Base-by-base conservation (phyloP, 1,140 invertebrate genomes). In the Tetraneura akinire region DNA sequence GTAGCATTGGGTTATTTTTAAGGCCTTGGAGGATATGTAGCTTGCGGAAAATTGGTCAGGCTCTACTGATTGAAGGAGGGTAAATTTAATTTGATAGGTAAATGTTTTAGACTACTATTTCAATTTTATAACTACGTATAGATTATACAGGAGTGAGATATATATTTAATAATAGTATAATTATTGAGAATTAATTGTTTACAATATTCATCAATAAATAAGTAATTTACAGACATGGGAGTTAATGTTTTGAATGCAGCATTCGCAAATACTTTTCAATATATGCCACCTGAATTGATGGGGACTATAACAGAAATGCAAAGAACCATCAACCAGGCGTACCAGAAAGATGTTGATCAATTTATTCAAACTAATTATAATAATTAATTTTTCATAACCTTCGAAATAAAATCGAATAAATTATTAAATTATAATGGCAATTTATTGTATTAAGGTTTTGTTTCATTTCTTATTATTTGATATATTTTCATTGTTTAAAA, bases 241-340 rank as follows among this genome's bases (percentile, higher is more conserved):
- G 53, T 78, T 47, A 57, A 45, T 26, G 74, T 78, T 62, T 14
- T 78, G 55, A 78, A 78, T 18, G 37, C 51, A n/a, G 74, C 74
- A 45, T 78, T 78, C 62, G 37, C 53, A 26, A 78, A 78, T 47
- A 78, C 74, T 18, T 78, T 78, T n/a, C 74, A 78, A 45, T 78
- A 60, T 47, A 78, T 78, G 74, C 74, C 74, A 18, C 74, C 74
- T 23, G 74, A 78, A 45, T 78, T 78, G 62, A 78, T 78, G 53
- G 53, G 74, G 14, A 78, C 74, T 26, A 78, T 78, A 42, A 57
- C n/a, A 4, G 55, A 78, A 78, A 78, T 78, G 74, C 55, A 78
- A 18, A 32, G 37, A 37, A 37, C n/a, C 13, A 78, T 78, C 32
- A 78, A 57, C 21, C 21, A 60, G 13, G 74, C 74, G 5, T 78